Percentiles rank a stretch among this genome's conserved stretches.
These are phyloP conservation scores for Sitobion miscanthi DNA, from an alignment of 1,140 invertebrate genomes.

Conservation along the genomic window DNA sequence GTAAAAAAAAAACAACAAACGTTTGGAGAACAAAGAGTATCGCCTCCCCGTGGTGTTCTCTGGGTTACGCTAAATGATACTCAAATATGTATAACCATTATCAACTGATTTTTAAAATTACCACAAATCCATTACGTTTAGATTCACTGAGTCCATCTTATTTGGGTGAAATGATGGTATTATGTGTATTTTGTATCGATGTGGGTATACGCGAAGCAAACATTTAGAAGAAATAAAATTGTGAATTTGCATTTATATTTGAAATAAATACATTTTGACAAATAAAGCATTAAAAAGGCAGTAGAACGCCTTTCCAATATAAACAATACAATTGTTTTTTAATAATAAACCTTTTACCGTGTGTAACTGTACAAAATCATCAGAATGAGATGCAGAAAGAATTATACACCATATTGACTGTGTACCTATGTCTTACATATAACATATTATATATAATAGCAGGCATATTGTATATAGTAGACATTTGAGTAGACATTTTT, in stretches of 20 bases:
- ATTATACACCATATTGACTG: background rate
- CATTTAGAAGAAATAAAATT: background rate
- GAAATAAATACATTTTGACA: background rate
- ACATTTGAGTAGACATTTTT: background rate
- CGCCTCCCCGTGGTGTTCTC: conserved; percentile 1
- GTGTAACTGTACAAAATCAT: background rate
- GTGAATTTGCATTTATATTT: background rate
- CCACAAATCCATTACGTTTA: background rate
- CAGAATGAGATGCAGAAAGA: background rate
- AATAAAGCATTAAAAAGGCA: background rate
- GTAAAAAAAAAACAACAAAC: background rate
- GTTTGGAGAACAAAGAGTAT: conserved; percentile 14
- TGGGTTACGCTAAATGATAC: conserved; percentile 13
- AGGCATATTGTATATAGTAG: no score
- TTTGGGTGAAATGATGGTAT: background rate
- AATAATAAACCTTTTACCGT: background rate
- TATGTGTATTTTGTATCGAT: background rate
- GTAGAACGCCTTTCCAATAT: background rate
- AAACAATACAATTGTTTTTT: background rate
- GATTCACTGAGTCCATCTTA: background rate
- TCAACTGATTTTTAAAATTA: conserved; percentile 2
- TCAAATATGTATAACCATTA: conserved; percentile 13
- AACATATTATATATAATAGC: background rate
- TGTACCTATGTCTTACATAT: background rate
- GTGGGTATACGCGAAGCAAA: background rate